Base-by-base conservation (phyloP, 2,888 invertebrate genomes). In the Dione juno region DNA sequence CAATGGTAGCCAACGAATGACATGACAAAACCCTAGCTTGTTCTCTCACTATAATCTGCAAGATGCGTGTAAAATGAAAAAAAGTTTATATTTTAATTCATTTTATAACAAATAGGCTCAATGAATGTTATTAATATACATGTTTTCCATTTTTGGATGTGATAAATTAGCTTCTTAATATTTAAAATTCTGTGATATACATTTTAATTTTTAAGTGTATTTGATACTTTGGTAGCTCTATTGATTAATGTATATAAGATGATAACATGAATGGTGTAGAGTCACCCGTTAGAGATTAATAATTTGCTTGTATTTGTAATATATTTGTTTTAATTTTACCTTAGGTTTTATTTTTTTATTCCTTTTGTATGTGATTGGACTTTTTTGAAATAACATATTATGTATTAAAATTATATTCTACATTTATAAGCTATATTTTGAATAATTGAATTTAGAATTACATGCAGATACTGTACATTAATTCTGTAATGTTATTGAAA, bases 141-240 rank as follows among this genome's bases (percentile, higher is more conserved):
- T 16, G n/a, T 54, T 54, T 54, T 10, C 54, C 13, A 16, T 16
- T 57, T 57, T 40, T 40, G 37, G 57, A 57, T 40, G 11, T 57
- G 37, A 57, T 37, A 57, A 57, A 57, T 57, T 57, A n/a, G 6
- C 37, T 37, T 3, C 9, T 37, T 57, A 57, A 57, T 40, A 16
- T 57, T 57, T 57, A 5, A 16, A 57, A 40, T 40, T 16, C 10
- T 16, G 37, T 37, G 10, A n/a, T 11, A n/a, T 37, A 28, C 11
- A 14, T 54, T 37, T 28, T 54, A 16, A 16, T 37, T 16, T 54
- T n/a, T 28, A 14, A 53, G 53, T 28, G 7, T 28, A 9, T 53
- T 54, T 35, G 35, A 54, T 54, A 54, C 9, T 37, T 37, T 54
- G 54, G 54, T 37, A 19, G 37, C 16, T 54, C 11, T 54, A 54